phyloP scores from a whole-genome alignment of 2,888 invertebrate genomes.

The Caenorhabditis sp. region DNA sequence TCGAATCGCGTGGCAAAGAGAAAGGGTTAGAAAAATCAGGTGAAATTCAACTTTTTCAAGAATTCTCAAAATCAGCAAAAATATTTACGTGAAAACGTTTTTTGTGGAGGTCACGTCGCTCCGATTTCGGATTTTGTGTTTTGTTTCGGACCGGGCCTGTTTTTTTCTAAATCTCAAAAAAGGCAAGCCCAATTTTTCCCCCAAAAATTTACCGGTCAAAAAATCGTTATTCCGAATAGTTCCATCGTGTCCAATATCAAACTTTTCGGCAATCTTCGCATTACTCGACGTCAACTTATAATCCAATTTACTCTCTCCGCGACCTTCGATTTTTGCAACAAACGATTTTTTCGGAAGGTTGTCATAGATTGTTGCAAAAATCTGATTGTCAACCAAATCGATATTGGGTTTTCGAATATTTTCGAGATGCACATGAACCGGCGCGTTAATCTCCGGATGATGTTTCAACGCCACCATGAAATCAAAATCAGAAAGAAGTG shows the following conservation, averaged over 20 bases:
- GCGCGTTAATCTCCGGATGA: constrained; percentile 12
- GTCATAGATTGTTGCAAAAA: constrained; percentile 30
- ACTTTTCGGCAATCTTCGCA: constrained; percentile 14
- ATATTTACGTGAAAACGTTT: no score
- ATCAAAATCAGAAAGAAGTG: constrained; percentile 9
- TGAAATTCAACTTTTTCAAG: no score
- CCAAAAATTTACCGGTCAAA: constrained; percentile 20
- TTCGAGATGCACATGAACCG: constrained; percentile 21
- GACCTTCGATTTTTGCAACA: constrained; percentile 17
- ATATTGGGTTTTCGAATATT: background rate
- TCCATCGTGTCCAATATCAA: constrained; percentile 26
- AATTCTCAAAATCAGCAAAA: no score
- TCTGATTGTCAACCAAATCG: constrained; percentile 14
- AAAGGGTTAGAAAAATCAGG: no score
- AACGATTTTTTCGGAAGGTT: constrained; percentile 25
- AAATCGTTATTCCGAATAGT: constrained; percentile 25
- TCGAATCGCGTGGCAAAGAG: no score
- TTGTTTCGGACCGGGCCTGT: no score
- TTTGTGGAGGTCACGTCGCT: no score
- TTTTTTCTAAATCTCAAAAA: no score
- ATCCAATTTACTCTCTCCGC: constrained; percentile 15
- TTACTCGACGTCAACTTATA: constrained; percentile 26
- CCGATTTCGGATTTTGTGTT: no score
- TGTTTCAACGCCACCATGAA: constrained; percentile 18
- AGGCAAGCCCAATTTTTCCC: no score